Percentiles rank a stretch among this genome's conserved stretches.
Conservation (phyloP, 2,113 vertebrate genomes). For the Tor tambroides region DNA sequence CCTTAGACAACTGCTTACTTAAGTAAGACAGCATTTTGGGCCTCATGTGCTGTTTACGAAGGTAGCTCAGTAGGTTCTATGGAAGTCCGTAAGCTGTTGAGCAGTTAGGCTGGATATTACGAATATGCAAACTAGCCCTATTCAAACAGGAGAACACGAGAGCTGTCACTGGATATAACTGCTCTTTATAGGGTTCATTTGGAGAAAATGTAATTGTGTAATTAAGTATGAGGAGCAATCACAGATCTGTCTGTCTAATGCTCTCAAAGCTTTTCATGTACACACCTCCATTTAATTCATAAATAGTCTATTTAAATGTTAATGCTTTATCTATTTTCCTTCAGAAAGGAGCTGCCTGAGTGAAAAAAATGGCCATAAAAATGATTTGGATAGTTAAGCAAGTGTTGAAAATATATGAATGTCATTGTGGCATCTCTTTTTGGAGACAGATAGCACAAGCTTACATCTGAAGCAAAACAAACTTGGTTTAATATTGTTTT, state of each 20-base stretch:
- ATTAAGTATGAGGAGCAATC: background rate
- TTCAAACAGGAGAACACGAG: slow-evolving; percentile 44
- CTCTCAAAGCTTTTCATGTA: background rate
- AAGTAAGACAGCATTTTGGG: slow-evolving; percentile 1
- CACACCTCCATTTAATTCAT: background rate
- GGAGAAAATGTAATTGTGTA: background rate
- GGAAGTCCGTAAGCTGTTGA: slow-evolving; percentile 27
- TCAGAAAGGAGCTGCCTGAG: background rate
- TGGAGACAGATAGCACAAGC: no score
- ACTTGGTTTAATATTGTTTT: background rate
- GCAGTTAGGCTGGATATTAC: slow-evolving; percentile 52
- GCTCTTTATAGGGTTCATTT: background rate
- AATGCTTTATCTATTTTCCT: background rate
- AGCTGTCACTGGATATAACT: slow-evolving; percentile 6
- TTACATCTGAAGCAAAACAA: background rate
- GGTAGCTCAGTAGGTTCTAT: slow-evolving; percentile 16
- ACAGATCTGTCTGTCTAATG: background rate
- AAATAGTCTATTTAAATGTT: background rate
- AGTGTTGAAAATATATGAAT: background rate
- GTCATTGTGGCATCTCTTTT: background rate
- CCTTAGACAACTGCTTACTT: slow-evolving; percentile 6
- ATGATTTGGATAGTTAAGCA: background rate
- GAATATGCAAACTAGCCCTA: slow-evolving; percentile 59
- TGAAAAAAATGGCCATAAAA: background rate
- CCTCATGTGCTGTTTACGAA: background rate